These are phyloP conservation scores for Rotaria socialis DNA, from an alignment of 2,888 invertebrate species.

Conservation along the genomic window DNA sequence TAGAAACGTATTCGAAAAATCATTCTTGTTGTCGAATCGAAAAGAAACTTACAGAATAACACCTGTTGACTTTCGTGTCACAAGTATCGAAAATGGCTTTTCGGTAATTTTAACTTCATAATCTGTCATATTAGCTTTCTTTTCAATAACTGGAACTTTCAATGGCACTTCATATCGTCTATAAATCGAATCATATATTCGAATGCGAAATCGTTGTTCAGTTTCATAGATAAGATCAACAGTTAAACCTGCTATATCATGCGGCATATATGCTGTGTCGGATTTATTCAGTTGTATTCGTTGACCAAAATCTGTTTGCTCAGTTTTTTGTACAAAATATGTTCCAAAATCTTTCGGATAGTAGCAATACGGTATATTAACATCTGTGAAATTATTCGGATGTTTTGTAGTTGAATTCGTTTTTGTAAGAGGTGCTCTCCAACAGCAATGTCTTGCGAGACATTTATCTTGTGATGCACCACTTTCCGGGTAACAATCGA, in stretches of 20 bases:
- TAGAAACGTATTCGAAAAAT: no score
- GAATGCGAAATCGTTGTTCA: constrained; percentile 27
- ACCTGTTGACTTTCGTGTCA: constrained; percentile 43
- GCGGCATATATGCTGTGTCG: constrained; percentile 38
- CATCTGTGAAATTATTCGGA: neutral
- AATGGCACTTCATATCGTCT: constrained; percentile 42
- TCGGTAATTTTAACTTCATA: constrained; percentile 41
- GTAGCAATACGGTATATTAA: constrained; percentile 42
- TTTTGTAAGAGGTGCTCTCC: constrained; percentile 27
- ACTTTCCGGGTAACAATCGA: constrained; percentile 45
- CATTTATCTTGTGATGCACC: constrained; percentile 38
- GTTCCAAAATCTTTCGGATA: constrained; percentile 44
- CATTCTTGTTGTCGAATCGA: no score
- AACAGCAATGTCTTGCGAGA: constrained; percentile 41
- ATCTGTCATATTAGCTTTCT: constrained; percentile 6
- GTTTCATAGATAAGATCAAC: constrained; percentile 41
- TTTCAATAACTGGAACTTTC: neutral
- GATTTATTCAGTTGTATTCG: constrained; percentile 32
- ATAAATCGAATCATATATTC: constrained; percentile 36
- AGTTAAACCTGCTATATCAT: constrained; percentile 39
- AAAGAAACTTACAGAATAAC: neutral
- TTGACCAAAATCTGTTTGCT: neutral
- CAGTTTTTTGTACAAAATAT: constrained; percentile 12
- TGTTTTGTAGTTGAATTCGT: neutral
- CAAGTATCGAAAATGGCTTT: constrained; percentile 39